phyloP scores from a whole-genome alignment of 2,113 vertebrate genomes.

The Chrysochloris asiatica region DNA sequence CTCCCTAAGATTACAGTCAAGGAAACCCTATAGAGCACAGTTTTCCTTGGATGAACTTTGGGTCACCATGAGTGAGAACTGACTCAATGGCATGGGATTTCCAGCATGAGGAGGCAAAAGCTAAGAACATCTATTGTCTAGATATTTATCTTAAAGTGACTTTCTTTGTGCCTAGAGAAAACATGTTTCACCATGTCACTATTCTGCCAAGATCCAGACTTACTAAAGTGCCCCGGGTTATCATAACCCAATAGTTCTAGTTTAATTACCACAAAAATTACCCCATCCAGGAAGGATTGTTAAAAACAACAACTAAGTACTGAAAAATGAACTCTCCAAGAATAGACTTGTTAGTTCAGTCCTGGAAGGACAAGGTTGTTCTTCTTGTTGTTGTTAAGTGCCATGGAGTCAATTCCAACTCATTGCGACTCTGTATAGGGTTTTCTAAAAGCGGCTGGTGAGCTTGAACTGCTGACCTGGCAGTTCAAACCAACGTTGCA shows the following conservation, averaged over 20 bases:
- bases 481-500: too few species aligned
- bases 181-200: neutral
- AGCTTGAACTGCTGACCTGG: too few species aligned
- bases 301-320: conserved; percentile 28
- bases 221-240: neutral
- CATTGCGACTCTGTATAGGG: too few species aligned
- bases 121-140: neutral
- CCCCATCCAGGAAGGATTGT: conserved; percentile 39
- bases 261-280: conserved; percentile 49
- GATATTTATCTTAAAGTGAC: neutral
- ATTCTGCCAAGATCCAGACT: neutral
- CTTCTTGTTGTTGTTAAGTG: too few species aligned
- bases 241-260: neutral
- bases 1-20: neutral
- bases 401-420: too few species aligned
- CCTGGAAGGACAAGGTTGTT: neutral
- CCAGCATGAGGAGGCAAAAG: neutral
- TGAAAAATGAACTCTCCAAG: conserved; percentile 22
- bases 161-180: too few species aligned
- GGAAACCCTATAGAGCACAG: neutral
- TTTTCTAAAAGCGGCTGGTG: too few species aligned
- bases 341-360: conserved; percentile 25
- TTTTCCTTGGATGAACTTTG: neutral
- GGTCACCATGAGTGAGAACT: neutral
- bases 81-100: neutral